phyloP scores from a whole-genome alignment of 23 tunicate species.

The Oikopleura albicans region DNA sequence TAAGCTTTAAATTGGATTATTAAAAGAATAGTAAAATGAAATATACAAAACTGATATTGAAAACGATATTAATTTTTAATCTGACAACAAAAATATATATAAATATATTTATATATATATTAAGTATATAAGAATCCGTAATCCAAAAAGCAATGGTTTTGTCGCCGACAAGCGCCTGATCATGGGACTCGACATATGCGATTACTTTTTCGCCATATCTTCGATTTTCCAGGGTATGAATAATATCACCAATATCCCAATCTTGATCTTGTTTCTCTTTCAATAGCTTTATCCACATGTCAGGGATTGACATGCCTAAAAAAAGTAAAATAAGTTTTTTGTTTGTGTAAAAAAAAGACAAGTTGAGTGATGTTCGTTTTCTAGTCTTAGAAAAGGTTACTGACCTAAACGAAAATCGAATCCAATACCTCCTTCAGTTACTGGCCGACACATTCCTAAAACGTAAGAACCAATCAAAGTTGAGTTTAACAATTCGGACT shows the following conservation, averaged over 20 bases:
- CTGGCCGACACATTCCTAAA: constrained; percentile 78
- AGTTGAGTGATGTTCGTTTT: no score
- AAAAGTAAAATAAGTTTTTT: no score
- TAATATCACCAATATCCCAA: constrained; percentile 65
- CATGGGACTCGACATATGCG: constrained; percentile 96
- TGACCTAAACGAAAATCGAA: constrained; percentile 56
- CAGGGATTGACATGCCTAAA: constrained; percentile 94
- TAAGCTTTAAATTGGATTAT: constrained; percentile 13
- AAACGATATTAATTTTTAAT: no score
- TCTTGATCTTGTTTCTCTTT: constrained; percentile 80
- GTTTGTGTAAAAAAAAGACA: no score
- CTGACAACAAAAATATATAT: no score
- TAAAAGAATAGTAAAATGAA: no score
- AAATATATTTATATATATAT: no score
- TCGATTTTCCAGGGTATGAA: constrained; percentile 56
- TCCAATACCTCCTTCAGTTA: constrained; percentile 75
- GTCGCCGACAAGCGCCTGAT: constrained; percentile 99
- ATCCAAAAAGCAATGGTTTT: constrained; percentile 78
- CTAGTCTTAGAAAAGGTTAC: no score
- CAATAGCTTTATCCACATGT: constrained; percentile 85
- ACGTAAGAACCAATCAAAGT: background rate
- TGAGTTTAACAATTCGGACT: background rate
- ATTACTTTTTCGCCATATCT: constrained; percentile 85
- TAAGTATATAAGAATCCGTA: no score
- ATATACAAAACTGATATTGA: no score